Evolutionary conservation across 2,797 vertebrate species (phyloP).

Genomic region (Malacoraja senta): DNA sequence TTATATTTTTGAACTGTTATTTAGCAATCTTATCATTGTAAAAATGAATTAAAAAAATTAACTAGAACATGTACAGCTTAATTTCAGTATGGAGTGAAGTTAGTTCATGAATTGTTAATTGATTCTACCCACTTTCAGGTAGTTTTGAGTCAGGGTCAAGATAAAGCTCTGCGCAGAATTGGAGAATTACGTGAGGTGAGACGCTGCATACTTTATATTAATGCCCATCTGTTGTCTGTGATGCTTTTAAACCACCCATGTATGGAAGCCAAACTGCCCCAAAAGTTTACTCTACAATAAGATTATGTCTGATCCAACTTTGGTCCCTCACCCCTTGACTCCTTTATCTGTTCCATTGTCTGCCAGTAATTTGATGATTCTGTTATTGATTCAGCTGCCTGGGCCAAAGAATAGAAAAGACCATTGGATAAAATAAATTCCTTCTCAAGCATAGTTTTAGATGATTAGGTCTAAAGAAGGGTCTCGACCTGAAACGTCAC

Average conservation of each 20-base stretch:
- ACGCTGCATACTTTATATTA: neutral
- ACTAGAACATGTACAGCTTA: neutral
- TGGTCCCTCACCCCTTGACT: too few species aligned
- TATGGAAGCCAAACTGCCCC: too few species aligned
- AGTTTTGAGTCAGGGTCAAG: slow-evolving; percentile 92
- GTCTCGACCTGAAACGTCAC: too few species aligned
- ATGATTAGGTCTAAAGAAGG: too few species aligned
- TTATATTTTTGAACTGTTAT: neutral
- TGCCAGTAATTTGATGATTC: too few species aligned
- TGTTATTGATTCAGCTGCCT: too few species aligned
- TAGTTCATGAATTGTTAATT: neutral
- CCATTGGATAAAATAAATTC: too few species aligned
- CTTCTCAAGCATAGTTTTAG: too few species aligned
- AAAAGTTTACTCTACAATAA: too few species aligned
- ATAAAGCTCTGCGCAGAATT: slow-evolving; percentile 89
- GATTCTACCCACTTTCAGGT: slow-evolving; percentile 53
- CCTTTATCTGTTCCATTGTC: too few species aligned
- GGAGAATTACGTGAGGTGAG: slow-evolving; percentile 86
- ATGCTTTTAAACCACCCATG: neutral
- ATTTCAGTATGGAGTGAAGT: neutral
- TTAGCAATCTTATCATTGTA: neutral
- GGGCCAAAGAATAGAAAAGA: too few species aligned
- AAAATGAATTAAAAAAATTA: neutral
- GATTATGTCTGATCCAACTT: too few species aligned
- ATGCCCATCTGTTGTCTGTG: neutral